A percentile compares a stretch with the other conserved stretches of the same genome.
Evolutionary conservation across 2,113 vertebrate species (phyloP).

Genomic region (Pseudopipra pipra): DNA sequence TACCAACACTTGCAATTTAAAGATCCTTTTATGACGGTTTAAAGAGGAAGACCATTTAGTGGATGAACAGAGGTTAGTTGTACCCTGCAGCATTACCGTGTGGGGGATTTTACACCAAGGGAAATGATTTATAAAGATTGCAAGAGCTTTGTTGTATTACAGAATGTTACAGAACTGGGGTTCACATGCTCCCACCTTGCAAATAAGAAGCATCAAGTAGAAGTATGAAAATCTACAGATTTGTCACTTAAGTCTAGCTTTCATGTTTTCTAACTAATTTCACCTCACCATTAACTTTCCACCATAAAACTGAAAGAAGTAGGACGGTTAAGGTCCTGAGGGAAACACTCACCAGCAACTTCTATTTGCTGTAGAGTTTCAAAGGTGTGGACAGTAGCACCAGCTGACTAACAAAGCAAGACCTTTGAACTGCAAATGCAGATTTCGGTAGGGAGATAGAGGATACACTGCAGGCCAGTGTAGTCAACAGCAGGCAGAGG

Average conservation of each 20-base stretch:
- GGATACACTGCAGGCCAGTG: neutral
- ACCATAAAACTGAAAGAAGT: neutral
- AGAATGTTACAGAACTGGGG: neutral
- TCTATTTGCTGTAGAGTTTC: neutral
- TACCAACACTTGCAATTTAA: neutral
- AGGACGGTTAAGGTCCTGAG: neutral
- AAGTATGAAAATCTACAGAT: neutral
- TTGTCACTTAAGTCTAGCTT: neutral
- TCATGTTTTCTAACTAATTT: neutral
- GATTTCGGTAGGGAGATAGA: rapidly evolving
- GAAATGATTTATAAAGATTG: neutral
- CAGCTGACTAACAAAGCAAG: neutral
- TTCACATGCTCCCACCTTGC: neutral
- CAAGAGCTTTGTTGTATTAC: neutral
- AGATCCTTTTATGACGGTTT: neutral
- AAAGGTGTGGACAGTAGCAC: neutral
- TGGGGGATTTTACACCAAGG: neutral
- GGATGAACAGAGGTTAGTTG: neutral
- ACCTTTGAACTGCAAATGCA: rapidly evolving
- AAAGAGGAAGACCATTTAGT: neutral
- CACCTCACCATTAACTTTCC: neutral
- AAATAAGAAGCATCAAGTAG: neutral
- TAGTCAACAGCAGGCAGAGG: neutral
- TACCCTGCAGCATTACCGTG: neutral
- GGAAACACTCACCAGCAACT: neutral